A percentile compares a stretch with the other conserved stretches of the same genome.
These are phyloP conservation scores for Myoxocephalus aenaeus DNA, from an alignment of 2,797 vertebrate species.

Conservation along the genomic window DNA sequence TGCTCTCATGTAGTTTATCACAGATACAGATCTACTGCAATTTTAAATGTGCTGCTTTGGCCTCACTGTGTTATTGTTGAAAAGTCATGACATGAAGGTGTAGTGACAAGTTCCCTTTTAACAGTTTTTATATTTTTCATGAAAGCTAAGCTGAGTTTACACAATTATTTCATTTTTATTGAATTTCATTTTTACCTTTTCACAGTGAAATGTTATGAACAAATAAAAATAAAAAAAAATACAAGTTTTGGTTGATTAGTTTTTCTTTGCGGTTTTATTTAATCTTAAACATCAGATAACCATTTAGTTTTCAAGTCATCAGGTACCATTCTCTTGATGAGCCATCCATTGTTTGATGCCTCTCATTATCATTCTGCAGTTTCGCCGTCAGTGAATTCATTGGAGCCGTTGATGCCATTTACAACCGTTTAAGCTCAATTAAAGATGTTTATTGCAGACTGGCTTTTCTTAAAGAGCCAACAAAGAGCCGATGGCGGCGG, in stretches of 20 bases:
- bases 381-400: slow-evolving; percentile 60
- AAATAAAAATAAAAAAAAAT: slow-evolving; percentile 10
- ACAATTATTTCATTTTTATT: neutral
- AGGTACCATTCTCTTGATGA: slow-evolving; percentile 53
- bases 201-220: slow-evolving; percentile 14
- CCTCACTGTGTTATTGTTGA: neutral
- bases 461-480: slow-evolving; percentile 57
- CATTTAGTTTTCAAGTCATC: slow-evolving; percentile 31
- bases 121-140: neutral
- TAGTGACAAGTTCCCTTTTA: neutral
- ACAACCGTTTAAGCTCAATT: slow-evolving; percentile 78
- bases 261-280: slow-evolving; percentile 42
- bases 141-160: neutral
- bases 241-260: slow-evolving; percentile 8
- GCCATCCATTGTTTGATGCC: slow-evolving; percentile 56
- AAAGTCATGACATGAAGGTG: neutral
- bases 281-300: slow-evolving; percentile 23
- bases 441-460: slow-evolving; percentile 66
- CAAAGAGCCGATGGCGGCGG: slow-evolving; percentile 27
- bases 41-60: slow-evolving; percentile 3
- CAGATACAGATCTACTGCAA: neutral
- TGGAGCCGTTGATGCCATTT: slow-evolving; percentile 74
- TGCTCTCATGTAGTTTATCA: slow-evolving; percentile 11
- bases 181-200: neutral
- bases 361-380: slow-evolving; percentile 63